Conservation (phyloP, 2,888 invertebrate genomes). For the Carabus problematicus region DNA sequence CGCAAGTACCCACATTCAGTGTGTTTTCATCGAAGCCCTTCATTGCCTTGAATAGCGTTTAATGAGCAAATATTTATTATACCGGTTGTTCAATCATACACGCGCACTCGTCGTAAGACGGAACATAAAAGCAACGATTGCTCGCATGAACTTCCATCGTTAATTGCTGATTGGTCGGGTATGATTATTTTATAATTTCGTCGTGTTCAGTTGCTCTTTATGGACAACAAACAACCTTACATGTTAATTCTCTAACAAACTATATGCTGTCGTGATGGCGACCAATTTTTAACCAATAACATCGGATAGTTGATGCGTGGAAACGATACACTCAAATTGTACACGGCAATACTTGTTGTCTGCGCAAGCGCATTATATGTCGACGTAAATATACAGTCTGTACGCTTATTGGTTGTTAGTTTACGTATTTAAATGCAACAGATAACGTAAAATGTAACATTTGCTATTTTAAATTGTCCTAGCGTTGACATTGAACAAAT, state of each 20-base stretch:
- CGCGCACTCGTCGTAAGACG: conserved; percentile 7
- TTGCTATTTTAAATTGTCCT: no score
- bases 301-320: no score
- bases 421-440: no score
- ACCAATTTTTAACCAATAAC: no score
- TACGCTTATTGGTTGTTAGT: no score
- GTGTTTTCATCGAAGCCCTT: conserved; percentile 5
- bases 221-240: conserved; percentile 22
- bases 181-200: conserved; percentile 35
- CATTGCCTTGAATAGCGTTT: conserved; percentile 33
- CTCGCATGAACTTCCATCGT: conserved; percentile 11
- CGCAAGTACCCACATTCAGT: no score
- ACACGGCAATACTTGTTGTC: no score
- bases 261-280: background rate
- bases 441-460: no score
- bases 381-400: no score
- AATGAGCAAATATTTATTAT: conserved; percentile 40
- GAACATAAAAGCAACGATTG: conserved; percentile 35
- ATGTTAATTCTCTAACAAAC: conserved; percentile 32
- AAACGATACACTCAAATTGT: no score
- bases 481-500: no score
- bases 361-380: no score
- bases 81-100: conserved; percentile 30
- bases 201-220: conserved; percentile 15
- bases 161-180: conserved; percentile 35